Evolutionary conservation across 2,888 invertebrate species (phyloP).

Genomic region (Phyllotreta cruciferae): DNA sequence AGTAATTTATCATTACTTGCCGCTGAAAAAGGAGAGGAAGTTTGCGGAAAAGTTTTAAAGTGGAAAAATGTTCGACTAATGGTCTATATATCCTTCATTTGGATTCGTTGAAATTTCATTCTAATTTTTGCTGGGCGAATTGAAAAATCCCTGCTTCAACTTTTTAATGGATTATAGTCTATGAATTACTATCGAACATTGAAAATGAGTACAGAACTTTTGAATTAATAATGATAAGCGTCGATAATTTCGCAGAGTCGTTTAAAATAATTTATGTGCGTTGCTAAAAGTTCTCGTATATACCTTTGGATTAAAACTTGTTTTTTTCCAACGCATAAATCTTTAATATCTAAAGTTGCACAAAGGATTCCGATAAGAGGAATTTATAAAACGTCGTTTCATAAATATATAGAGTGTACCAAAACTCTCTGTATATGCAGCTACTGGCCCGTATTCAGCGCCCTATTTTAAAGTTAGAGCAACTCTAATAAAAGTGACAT

Average conservation of each 20-base stretch:
- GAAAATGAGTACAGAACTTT: constrained; percentile 16
- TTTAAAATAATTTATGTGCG: constrained; percentile 19
- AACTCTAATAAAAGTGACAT: no score
- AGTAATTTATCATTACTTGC: constrained; percentile 51
- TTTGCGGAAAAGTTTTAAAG: constrained; percentile 45
- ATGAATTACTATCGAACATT: constrained; percentile 28
- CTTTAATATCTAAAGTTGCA: no score
- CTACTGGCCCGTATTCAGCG: no score
- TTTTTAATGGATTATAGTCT: constrained; percentile 36
- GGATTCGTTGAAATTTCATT: constrained; percentile 41
- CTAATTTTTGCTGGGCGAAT: constrained; percentile 34
- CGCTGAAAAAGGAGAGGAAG: constrained; percentile 45
- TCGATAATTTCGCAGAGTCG: constrained; percentile 13
- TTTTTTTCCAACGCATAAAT: no score
- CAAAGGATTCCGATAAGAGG: no score
- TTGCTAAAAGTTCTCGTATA: neutral
- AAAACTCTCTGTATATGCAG: no score
- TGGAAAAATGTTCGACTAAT: constrained; percentile 48
- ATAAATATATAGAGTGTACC: no score
- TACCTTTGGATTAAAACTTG: neutral
- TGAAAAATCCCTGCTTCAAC: constrained; percentile 28
- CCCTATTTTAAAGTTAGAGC: no score
- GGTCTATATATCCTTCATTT: constrained; percentile 48
- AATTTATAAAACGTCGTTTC: no score
- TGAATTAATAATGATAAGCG: constrained; percentile 23